Evolutionary conservation across 1,140 invertebrate species (phyloP).

Genomic region (Sipha flava): DNA sequence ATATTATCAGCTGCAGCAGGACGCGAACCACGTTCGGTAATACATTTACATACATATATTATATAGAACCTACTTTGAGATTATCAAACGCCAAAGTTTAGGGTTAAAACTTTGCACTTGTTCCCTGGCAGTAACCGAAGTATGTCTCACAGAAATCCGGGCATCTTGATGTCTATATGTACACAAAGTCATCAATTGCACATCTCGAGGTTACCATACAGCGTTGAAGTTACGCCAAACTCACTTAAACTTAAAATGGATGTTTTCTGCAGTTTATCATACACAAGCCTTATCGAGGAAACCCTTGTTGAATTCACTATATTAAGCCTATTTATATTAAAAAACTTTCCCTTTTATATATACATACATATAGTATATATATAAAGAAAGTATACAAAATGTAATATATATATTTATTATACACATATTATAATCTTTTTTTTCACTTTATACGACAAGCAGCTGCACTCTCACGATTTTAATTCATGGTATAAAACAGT

Average conservation of each 20-base stretch:
- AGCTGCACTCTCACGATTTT: too few relatives aligned
- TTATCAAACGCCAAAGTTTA: not conserved
- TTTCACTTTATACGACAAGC: too few relatives aligned
- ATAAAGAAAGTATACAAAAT: too few relatives aligned
- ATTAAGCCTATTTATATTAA: not conserved
- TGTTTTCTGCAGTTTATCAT: not conserved
- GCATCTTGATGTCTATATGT: not conserved
- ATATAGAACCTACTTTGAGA: not conserved
- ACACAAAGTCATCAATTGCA: not conserved
- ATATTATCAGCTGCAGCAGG: not conserved
- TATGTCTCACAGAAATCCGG: not conserved
- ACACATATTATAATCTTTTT: too few relatives aligned
- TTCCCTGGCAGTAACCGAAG: not conserved
- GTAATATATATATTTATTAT: too few relatives aligned
- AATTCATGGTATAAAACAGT: too few relatives aligned
- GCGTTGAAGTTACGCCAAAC: not conserved
- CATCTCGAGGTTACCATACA: not conserved
- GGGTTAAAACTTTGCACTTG: not conserved
- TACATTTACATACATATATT: too few relatives aligned
- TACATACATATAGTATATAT: too few relatives aligned
- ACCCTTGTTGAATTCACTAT: not conserved
- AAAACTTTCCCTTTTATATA: not conserved
- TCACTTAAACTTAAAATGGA: not conserved
- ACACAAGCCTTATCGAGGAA: not conserved
- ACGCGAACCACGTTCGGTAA: not conserved